phyloP scores from a whole-genome alignment of 2,888 invertebrate genomes.

The Amblyteles armatorius region DNA sequence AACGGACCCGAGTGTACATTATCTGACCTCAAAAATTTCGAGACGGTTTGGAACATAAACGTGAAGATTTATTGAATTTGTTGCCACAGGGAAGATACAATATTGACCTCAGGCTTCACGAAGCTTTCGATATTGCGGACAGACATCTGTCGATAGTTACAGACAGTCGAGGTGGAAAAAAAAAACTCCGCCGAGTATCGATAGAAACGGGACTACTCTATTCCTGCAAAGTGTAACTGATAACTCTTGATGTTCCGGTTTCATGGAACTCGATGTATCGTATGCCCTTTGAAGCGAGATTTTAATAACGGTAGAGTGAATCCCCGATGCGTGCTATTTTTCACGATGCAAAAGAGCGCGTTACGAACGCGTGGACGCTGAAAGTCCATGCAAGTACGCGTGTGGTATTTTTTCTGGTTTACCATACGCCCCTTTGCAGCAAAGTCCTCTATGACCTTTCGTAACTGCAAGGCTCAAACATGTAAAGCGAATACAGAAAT shows the following conservation, averaged over 20 bases:
- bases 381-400: background rate
- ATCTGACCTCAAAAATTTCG: background rate
- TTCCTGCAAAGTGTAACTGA: background rate
- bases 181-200: background rate
- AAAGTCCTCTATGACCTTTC: conserved; percentile 32
- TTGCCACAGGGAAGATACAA: background rate
- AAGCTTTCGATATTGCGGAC: background rate
- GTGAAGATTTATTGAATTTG: background rate
- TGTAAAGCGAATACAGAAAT: background rate
- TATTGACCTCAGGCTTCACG: background rate
- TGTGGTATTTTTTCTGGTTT: conserved; percentile 41
- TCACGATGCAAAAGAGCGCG: background rate
- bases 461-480: conserved; percentile 23
- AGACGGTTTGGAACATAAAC: background rate
- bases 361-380: conserved; percentile 4
- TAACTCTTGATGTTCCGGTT: conserved; percentile 11
- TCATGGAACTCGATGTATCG: background rate
- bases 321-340: conserved; percentile 17
- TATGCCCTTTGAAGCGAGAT: conserved; percentile 37
- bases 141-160: conserved; percentile 5
- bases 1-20: background rate
- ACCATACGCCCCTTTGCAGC: conserved; percentile 15
- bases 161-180: background rate
- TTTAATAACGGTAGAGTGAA: conserved; percentile 54
- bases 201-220: background rate